Base-by-base conservation (phyloP, 2,113 vertebrate species). In the Polyodon spathula region DNA sequence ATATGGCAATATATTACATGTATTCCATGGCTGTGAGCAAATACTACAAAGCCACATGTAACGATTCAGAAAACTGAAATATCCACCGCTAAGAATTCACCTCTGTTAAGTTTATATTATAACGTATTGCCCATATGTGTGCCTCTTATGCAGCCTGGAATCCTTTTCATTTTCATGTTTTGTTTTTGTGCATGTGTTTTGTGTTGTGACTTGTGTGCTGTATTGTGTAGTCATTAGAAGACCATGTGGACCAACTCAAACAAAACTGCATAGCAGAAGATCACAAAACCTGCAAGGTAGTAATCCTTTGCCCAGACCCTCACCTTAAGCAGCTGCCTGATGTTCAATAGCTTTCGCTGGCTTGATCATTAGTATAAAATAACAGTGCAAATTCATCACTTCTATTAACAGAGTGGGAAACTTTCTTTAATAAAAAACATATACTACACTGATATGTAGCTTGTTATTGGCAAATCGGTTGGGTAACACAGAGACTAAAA, bases 181-280 rank as follows among this genome's bases (percentile, higher is more conserved):
- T 76, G 84, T 90, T 90, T 80, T 75, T 85, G 87, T 90, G 92
- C 88, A 88, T 92, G 91, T 94, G 87, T 91, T 88, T 78, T 77
- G 68, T 84, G 72, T 58, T 63, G 68, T 74, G 73, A 70, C 62
- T n/a, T 63, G 73, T 68, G 63, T 81, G 71, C 71, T 76, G 66
- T 88, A 86, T 78, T 85, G 79, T 88, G 78, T 94, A 97, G 95
- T 93, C 80, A 91, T 81, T 98, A 93, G 94, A 97, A 87, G 91
- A 90, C 89, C 92, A 86, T 88, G 81, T 85, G 92, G 91, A 97
- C 79, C 90, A 78, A 88, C 82, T 92, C 93, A 91, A 73, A 89
- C 89, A 86, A 89, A 90, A 88, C 90, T 85, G 72, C 88, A 59
- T 93, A 90, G 89, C 91, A 74, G 93, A 92, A 89, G 89, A 88